phyloP scores from a whole-genome alignment of 2,888 invertebrate species.

The Cantharis nigra region DNA sequence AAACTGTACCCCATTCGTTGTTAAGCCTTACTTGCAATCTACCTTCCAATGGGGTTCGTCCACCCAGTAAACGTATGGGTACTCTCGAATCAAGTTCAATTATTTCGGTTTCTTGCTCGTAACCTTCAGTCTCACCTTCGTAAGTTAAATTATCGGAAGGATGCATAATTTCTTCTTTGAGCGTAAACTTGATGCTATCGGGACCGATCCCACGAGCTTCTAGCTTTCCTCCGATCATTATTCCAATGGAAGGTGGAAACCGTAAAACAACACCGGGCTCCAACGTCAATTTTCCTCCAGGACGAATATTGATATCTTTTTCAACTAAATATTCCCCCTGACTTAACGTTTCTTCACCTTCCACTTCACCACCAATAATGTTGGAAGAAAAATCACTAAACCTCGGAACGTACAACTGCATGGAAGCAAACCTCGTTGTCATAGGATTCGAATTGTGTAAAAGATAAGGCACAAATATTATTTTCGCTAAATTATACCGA shows the following conservation, averaged over 20 bases:
- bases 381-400: slow-evolving; percentile 70
- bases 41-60: slow-evolving; percentile 81
- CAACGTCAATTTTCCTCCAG: slow-evolving; percentile 88
- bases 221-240: slow-evolving; percentile 93
- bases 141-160: slow-evolving; percentile 66
- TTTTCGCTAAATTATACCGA: slow-evolving; percentile 92
- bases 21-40: slow-evolving; percentile 82
- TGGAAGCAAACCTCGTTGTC: slow-evolving; percentile 78
- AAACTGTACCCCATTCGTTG: slow-evolving; percentile 95
- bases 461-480: slow-evolving; percentile 89
- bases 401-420: slow-evolving; percentile 77
- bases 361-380: slow-evolving; percentile 88
- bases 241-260: slow-evolving; percentile 92
- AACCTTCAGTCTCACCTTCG: slow-evolving; percentile 61
- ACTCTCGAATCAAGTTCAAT: slow-evolving; percentile 66
- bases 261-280: slow-evolving; percentile 86
- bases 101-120: slow-evolving; percentile 62
- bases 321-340: slow-evolving; percentile 89
- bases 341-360: slow-evolving; percentile 82
- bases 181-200: slow-evolving; percentile 77
- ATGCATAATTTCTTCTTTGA: slow-evolving; percentile 76
- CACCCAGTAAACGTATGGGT: slow-evolving; percentile 81
- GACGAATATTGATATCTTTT: slow-evolving; percentile 91
- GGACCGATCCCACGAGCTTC: slow-evolving; percentile 81
- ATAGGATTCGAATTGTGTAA: slow-evolving; percentile 88